These are phyloP conservation scores for Silurus meridionalis DNA, from an alignment of 2,113 vertebrate genomes.

Conservation along the genomic window DNA sequence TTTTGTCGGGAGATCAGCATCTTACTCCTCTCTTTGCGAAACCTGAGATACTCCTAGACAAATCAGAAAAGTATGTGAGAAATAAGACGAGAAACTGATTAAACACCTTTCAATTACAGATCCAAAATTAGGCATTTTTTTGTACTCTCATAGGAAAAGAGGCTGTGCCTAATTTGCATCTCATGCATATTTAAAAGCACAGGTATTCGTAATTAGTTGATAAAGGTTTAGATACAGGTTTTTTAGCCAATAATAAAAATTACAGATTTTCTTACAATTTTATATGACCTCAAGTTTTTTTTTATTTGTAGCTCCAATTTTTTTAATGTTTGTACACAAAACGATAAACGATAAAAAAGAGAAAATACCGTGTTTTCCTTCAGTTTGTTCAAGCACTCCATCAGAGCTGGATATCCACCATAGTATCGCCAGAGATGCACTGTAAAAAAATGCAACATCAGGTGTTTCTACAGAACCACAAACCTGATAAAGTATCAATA, in stretches of 20 bases:
- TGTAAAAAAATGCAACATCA: constrained; percentile 68
- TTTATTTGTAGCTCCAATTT: neutral
- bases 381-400: constrained; percentile 86
- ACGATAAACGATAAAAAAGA: neutral
- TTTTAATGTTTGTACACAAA: neutral
- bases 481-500: neutral
- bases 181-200: neutral
- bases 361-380: constrained; percentile 81
- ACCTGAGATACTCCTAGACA: constrained; percentile 83
- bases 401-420: constrained; percentile 90
- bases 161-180: neutral
- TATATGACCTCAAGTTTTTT: neutral
- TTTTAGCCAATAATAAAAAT: neutral
- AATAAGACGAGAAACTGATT: neutral
- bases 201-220: neutral
- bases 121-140: neutral
- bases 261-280: neutral
- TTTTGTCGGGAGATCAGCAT: constrained; percentile 91
- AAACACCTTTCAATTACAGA: neutral
- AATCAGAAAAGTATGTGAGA: neutral
- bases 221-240: neutral
- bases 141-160: neutral
- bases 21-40: constrained; percentile 84
- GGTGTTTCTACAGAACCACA: constrained; percentile 62
- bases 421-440: constrained; percentile 95